These are phyloP conservation scores for Dipodomys stephensi DNA, from an alignment of 2,113 vertebrate species.

Conservation along the genomic window DNA sequence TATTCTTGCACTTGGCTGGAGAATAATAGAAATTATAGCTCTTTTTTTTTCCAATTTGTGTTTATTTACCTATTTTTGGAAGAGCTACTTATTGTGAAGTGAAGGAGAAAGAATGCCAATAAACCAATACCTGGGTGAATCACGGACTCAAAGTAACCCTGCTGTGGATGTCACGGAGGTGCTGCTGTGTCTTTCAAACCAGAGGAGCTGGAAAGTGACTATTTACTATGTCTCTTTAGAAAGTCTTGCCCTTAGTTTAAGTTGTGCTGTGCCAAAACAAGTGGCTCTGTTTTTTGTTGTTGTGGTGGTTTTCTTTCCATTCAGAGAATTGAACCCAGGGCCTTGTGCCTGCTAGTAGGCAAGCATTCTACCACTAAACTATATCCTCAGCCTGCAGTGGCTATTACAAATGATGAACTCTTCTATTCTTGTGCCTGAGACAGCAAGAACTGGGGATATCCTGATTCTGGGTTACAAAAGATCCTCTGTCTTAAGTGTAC, in stretches of 20 bases:
- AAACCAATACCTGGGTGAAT: slow-evolving; percentile 55
- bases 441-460: neutral
- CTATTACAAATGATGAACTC: neutral
- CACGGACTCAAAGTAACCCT: neutral
- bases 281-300: neutral
- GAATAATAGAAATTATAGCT: slow-evolving; percentile 71
- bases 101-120: slow-evolving; percentile 53
- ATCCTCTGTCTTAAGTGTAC: neutral
- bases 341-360: no score
- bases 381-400: neutral
- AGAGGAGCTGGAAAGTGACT: neutral
- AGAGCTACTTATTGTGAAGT: slow-evolving; percentile 64
- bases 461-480: neutral
- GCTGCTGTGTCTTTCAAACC: slow-evolving; percentile 37
- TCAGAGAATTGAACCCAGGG: no score
- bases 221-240: slow-evolving; percentile 37
- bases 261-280: slow-evolving; percentile 35
- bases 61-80: slow-evolving; percentile 65
- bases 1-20: slow-evolving; percentile 5
- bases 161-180: slow-evolving; percentile 20
- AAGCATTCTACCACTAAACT: no score
- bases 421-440: neutral
- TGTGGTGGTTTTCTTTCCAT: no score
- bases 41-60: slow-evolving; percentile 41
- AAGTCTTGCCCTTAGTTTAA: slow-evolving; percentile 20